Percentiles rank a stretch among this genome's conserved stretches.
These are phyloP conservation scores for Blennius ocellaris DNA, from an alignment of 2,113 vertebrate species.

Conservation along the genomic window DNA sequence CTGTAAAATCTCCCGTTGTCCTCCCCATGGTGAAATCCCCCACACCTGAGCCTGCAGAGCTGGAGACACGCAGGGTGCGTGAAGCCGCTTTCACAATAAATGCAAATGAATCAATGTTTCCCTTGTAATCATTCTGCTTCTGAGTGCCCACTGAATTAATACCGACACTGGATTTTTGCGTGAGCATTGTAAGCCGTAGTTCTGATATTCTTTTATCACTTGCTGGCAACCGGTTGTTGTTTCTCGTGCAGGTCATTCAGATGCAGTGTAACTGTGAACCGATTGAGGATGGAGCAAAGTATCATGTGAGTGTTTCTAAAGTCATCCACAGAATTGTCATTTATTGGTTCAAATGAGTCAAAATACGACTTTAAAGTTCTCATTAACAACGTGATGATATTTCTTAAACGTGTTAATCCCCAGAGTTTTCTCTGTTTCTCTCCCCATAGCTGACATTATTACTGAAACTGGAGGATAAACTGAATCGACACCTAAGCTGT, in stretches of 20 bases:
- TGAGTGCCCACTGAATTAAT: not conserved
- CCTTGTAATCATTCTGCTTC: not conserved
- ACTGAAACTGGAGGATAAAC: constrained; percentile 97
- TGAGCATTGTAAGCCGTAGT: not conserved
- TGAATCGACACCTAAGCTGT: constrained; percentile 98
- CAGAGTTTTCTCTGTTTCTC: constrained; percentile 16
- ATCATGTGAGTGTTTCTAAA: constrained; percentile 84
- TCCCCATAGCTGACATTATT: constrained; percentile 89
- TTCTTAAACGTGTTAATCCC: not conserved
- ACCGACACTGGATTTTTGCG: not conserved
- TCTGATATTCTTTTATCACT: not conserved
- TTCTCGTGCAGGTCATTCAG: constrained; percentile 87
- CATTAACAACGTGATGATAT: not conserved
- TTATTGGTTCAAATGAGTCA: not conserved
- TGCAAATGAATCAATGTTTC: not conserved
- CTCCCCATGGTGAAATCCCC: constrained; percentile 93
- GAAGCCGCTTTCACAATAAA: not conserved
- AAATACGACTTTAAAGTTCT: not conserved
- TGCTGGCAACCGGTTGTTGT: not conserved
- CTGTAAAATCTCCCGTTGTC: constrained; percentile 90
- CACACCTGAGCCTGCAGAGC: constrained; percentile 93
- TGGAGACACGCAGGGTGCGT: constrained; percentile 94
- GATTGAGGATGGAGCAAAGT: constrained; percentile 93
- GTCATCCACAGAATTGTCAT: not conserved
- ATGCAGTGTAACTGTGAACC: constrained; percentile 98